phyloP scores from a whole-genome alignment of 2,797 vertebrate genomes.

The Danio kyathit region DNA sequence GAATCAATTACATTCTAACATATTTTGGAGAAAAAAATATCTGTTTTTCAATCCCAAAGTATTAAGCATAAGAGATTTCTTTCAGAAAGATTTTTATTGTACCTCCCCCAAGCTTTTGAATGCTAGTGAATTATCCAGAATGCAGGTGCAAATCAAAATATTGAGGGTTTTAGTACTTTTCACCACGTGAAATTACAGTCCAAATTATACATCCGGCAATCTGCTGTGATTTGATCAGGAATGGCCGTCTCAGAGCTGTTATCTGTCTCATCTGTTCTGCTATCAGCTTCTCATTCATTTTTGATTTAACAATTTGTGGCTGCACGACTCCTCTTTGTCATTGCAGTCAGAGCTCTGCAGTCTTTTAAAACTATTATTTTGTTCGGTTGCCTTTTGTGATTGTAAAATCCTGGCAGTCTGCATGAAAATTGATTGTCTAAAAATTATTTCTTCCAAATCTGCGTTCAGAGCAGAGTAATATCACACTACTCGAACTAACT shows the following conservation, averaged over 20 bases:
- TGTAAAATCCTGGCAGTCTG: neutral
- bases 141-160: conserved; percentile 2
- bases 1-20: neutral
- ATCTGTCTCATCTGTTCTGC: conserved; percentile 2
- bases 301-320: conserved; percentile 18
- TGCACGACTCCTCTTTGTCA: neutral
- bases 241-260: conserved; percentile 6
- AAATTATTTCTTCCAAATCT: neutral
- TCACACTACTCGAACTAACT: neutral
- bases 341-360: neutral
- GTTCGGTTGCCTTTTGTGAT: neutral
- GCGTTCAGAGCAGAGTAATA: neutral
- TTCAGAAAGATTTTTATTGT: too few relatives aligned
- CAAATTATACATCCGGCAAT: neutral
- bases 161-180: conserved; percentile 1
- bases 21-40: neutral
- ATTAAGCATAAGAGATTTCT: neutral
- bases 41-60: neutral
- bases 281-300: conserved; percentile 34
- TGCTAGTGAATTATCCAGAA: neutral
- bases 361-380: conserved; percentile 18
- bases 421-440: neutral
- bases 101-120: neutral
- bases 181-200: neutral
- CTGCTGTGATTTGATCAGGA: neutral